These are phyloP conservation scores for Macaria notata DNA, from an alignment of 2,888 invertebrate species.

Conservation along the genomic window DNA sequence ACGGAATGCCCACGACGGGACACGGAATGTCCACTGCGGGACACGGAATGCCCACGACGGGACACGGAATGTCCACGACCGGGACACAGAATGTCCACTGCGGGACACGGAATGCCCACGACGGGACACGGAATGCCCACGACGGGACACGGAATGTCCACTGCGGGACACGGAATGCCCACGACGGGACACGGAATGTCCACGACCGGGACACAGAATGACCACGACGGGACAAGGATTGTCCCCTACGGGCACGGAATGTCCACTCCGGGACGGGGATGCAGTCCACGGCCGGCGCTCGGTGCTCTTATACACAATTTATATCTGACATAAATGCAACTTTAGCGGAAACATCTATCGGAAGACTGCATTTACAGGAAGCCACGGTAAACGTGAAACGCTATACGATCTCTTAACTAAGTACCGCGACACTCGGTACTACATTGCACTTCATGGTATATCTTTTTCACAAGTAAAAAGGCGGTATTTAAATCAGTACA, in stretches of 20 bases:
- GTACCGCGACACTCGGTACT: conserved; percentile 67
- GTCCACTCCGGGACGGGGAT: conserved; percentile 30
- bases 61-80: background rate
- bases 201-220: background rate
- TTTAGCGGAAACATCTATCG: conserved; percentile 78
- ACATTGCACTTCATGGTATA: conserved; percentile 69
- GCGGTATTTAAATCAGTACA: conserved; percentile 76
- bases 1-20: too few species aligned
- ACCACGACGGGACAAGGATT: too few species aligned
- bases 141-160: too few species aligned
- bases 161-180: too few species aligned
- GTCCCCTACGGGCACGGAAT: background rate
- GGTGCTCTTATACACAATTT: conserved; percentile 41
- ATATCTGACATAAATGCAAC: conserved; percentile 70
- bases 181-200: background rate
- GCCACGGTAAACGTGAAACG: conserved; percentile 75
- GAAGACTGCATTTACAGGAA: conserved; percentile 81
- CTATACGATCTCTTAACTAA: conserved; percentile 76
- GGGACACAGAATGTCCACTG: too few species aligned
- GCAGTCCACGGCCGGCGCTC: conserved; percentile 15
- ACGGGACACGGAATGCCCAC: background rate
- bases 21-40: background rate
- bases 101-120: too few species aligned
- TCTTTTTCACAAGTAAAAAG: conserved; percentile 68
- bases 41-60: background rate